Evolutionary conservation across 2,113 vertebrate species (phyloP).

Genomic region (Emydocephalus ijimae): DNA sequence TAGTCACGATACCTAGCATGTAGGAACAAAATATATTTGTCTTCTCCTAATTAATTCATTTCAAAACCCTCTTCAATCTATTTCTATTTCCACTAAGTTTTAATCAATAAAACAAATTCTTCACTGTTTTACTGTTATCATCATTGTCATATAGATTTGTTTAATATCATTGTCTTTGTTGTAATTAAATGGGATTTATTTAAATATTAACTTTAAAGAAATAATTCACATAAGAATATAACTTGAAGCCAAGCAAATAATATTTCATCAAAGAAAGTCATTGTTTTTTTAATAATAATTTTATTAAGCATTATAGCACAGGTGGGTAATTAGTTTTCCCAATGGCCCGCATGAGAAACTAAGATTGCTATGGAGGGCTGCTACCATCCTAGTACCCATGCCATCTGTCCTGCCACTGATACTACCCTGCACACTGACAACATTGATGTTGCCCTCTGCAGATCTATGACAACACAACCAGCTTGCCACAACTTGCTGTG

Average conservation of each 20-base stretch:
- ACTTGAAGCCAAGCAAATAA: slow-evolving; percentile 6
- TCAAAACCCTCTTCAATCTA: not conserved
- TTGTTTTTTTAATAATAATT: not conserved
- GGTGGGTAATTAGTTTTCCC: not conserved
- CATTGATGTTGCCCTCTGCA: not conserved
- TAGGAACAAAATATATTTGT: not conserved
- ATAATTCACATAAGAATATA: slow-evolving; percentile 37
- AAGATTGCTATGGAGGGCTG: not conserved
- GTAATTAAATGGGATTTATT: slow-evolving; percentile 4
- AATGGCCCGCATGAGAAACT: not conserved
- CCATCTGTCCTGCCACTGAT: too few relatives aligned
- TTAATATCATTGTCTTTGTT: not conserved
- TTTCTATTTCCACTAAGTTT: not conserved
- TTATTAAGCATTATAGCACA: not conserved
- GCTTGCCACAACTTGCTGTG: not conserved
- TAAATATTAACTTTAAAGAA: slow-evolving; percentile 15
- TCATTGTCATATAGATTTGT: not conserved
- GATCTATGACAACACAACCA: not conserved
- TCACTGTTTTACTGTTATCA: not conserved
- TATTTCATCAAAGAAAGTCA: slow-evolving; percentile 37
- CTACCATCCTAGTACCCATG: not conserved
- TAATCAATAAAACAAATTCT: not conserved
- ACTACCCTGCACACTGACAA: not conserved
- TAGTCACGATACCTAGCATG: not conserved
- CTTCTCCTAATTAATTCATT: not conserved